Base-by-base conservation (phyloP, 2,113 vertebrate genomes). In the Eudyptes chrysolophus region DNA sequence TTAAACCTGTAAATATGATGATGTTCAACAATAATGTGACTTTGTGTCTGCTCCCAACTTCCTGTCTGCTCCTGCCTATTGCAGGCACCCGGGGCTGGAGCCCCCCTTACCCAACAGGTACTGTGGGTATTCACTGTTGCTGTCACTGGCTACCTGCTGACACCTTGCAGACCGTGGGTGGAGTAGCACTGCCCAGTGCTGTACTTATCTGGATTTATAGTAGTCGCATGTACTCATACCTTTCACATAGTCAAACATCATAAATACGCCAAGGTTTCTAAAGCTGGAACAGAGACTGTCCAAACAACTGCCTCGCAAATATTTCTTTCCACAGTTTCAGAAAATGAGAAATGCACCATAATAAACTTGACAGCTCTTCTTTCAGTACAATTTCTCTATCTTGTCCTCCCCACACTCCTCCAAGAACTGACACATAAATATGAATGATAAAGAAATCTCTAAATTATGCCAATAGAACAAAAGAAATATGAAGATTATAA, bases 391-490 rank as follows among this genome's bases (percentile, higher is more conserved):
- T 81, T 79, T 93, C 87, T 89, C 85, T 97, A 62, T 86, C 88
- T 95, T 71, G 51, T 82, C 83, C 82, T 89, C 86, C 42, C 48
- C 19, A 36, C 36, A 40, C 30, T 79, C 38, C 52, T 84, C 77
- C 89, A 87, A 90, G 72, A 89, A 84, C 60, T 30, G 72, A 89
- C 42, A 83, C 38, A 48, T 70, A 92, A 94, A 77, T 62, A 87
- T 9, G 44, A 94, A 86, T 60, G 94, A 85, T 84, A 86, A 95
- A 94, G 84, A 93, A 92, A 78, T 90, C 26, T 61, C 83, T 78
- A 77, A 84, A 77, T 84, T 84, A 84, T 52, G 64, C 42, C 71
- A 95, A 57, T 14, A 79, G 54, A 87, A 86, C 65, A 90, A 90
- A 95, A 95, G 52, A 85, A 90, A 68, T 71, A 78, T 9, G 30